Evolutionary conservation across 2,113 vertebrate genomes (phyloP).

Genomic region (Macquaria ambigua): DNA sequence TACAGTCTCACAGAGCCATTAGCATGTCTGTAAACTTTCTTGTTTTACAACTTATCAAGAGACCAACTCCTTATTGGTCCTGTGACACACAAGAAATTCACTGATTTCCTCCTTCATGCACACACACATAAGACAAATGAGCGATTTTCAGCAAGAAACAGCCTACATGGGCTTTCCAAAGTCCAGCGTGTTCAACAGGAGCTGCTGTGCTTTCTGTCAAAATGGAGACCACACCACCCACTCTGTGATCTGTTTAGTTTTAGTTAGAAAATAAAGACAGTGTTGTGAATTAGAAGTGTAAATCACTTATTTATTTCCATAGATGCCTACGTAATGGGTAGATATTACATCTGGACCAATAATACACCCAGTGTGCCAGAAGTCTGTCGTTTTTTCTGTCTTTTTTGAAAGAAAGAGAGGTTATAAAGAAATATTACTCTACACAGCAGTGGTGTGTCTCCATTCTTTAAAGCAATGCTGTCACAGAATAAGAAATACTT

Average conservation of each 20-base stretch:
- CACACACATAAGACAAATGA: neutral
- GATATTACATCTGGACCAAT: neutral
- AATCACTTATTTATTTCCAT: neutral
- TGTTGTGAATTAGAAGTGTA: neutral
- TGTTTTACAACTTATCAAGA: neutral
- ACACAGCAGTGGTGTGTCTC: neutral
- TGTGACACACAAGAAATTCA: neutral
- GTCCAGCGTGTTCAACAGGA: constrained; percentile 17
- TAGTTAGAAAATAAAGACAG: neutral
- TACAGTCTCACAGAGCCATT: neutral
- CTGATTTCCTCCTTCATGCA: neutral
- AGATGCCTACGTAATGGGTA: neutral
- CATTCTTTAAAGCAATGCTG: neutral
- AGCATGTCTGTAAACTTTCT: neutral
- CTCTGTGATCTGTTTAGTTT: constrained; percentile 27
- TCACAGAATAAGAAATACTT: neutral
- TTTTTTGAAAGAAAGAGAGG: neutral
- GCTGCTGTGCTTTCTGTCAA: constrained; percentile 33
- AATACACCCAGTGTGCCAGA: neutral
- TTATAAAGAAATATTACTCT: neutral
- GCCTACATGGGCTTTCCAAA: constrained; percentile 38
- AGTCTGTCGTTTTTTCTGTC: neutral
- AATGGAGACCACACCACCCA: constrained; percentile 44
- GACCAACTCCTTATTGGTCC: neutral
- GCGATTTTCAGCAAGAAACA: constrained; percentile 24